Evolutionary conservation across 1,140 invertebrate species (phyloP).

Genomic region (Gerris buenoi): DNA sequence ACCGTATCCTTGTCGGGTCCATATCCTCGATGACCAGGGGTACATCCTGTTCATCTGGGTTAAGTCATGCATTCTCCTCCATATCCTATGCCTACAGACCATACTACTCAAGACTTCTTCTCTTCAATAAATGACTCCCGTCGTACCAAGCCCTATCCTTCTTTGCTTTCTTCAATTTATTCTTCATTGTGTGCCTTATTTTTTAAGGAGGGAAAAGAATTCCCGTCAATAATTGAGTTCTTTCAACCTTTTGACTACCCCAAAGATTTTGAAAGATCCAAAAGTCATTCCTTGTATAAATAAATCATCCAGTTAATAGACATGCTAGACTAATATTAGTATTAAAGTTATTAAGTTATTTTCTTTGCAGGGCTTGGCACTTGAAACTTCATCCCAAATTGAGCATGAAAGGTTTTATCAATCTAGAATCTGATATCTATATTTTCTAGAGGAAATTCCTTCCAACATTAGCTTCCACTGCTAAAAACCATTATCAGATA

Average conservation of each 20-base stretch:
- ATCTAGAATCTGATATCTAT: too few species aligned
- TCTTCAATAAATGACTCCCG: not conserved
- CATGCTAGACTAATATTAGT: not conserved
- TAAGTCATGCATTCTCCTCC: conserved; percentile 1
- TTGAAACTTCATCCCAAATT: too few species aligned
- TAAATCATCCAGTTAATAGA: too few species aligned
- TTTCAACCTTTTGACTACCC: too few species aligned
- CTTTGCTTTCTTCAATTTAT: not conserved
- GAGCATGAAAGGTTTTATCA: too few species aligned
- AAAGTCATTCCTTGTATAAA: not conserved
- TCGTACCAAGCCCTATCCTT: not conserved
- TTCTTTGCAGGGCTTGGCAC: not conserved
- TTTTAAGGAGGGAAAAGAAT: not conserved
- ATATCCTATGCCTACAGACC: not conserved
- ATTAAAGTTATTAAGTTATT: not conserved
- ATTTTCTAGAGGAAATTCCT: too few species aligned
- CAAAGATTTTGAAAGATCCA: not conserved
- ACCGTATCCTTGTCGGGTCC: conserved; percentile 16
- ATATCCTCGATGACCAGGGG: conserved; percentile 10
- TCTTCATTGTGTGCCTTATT: not conserved
- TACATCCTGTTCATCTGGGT: conserved; percentile 12
- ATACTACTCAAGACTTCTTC: not conserved
- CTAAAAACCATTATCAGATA: too few species aligned
- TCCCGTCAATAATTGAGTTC: too few species aligned
- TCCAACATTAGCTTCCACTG: too few species aligned